Conservation (phyloP, 35 echinoderm and acorn worm species). For the Ptychodera flava region DNA sequence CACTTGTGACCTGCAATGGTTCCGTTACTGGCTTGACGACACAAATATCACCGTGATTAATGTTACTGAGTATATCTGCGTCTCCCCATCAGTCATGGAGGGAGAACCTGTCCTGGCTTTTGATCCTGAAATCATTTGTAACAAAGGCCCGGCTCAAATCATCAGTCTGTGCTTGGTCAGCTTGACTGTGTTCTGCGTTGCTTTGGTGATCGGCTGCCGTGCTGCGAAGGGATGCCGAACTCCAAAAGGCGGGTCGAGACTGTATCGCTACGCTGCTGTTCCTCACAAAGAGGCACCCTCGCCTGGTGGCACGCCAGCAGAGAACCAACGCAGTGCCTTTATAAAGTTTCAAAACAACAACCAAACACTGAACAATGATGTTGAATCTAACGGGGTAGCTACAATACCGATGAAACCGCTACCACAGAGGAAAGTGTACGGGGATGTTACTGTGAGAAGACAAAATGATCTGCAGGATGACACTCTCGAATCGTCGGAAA, state of each 20-base stretch:
- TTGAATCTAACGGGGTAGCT: background rate
- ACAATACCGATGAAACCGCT: background rate
- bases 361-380: background rate
- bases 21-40: background rate
- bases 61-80: background rate
- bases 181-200: background rate
- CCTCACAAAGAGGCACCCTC: background rate
- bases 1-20: background rate
- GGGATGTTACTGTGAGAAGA: background rate
- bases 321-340: background rate
- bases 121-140: background rate
- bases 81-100: background rate
- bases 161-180: background rate
- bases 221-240: background rate
- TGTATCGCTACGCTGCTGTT: background rate
- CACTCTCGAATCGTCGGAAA: background rate
- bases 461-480: background rate
- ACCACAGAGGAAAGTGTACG: background rate
- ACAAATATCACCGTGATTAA: background rate
- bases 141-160: background rate
- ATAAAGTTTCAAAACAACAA: background rate
- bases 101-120: background rate
- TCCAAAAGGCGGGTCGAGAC: background rate
- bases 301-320: background rate
- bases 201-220: background rate